Conservation (phyloP, 2,888 invertebrate species). For the Dicyrtomina minuta region DNA sequence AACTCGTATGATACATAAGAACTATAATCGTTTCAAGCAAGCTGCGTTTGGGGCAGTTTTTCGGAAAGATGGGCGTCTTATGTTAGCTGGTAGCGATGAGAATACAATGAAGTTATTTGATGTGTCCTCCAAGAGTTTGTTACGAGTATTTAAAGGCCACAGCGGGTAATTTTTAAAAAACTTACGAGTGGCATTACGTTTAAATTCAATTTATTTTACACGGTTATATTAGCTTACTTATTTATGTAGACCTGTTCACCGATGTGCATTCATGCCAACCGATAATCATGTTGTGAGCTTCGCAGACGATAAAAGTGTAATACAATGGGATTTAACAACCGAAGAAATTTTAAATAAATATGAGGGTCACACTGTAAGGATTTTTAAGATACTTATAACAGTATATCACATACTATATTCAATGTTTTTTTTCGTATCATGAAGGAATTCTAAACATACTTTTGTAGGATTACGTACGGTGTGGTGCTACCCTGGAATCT, state of each 20-base stretch:
- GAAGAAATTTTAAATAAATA: slow-evolving; percentile 69
- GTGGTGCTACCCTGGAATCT: slow-evolving; percentile 45
- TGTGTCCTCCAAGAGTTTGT: slow-evolving; percentile 74
- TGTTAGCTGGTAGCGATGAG: slow-evolving; percentile 90
- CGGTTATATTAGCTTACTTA: slow-evolving; percentile 3
- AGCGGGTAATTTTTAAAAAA: not conserved
- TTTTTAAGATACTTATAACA: too few relatives aligned
- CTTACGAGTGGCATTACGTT: too few relatives aligned
- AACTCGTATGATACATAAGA: slow-evolving; percentile 77
- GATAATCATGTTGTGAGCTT: slow-evolving; percentile 79
- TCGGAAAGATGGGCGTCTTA: slow-evolving; percentile 72
- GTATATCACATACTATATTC: too few relatives aligned
- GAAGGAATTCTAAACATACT: slow-evolving; percentile 10
- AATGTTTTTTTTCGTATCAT: slow-evolving; percentile 4
- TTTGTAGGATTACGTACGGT: slow-evolving; percentile 72
- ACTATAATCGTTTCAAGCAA: slow-evolving; percentile 77
- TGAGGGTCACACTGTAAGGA: slow-evolving; percentile 57
- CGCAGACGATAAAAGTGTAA: slow-evolving; percentile 84
- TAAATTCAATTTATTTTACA: too few relatives aligned
- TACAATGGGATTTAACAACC: slow-evolving; percentile 87
- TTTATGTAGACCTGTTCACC: slow-evolving; percentile 66
- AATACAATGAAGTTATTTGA: slow-evolving; percentile 84
- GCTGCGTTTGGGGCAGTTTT: slow-evolving; percentile 83
- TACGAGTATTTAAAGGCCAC: slow-evolving; percentile 84
- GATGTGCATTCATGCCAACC: slow-evolving; percentile 77